Evolutionary conservation across 2,888 invertebrate genomes (phyloP), one percentile per base, ranked within the genome.

Genomic region (Yponomeuta malinellus): DNA sequence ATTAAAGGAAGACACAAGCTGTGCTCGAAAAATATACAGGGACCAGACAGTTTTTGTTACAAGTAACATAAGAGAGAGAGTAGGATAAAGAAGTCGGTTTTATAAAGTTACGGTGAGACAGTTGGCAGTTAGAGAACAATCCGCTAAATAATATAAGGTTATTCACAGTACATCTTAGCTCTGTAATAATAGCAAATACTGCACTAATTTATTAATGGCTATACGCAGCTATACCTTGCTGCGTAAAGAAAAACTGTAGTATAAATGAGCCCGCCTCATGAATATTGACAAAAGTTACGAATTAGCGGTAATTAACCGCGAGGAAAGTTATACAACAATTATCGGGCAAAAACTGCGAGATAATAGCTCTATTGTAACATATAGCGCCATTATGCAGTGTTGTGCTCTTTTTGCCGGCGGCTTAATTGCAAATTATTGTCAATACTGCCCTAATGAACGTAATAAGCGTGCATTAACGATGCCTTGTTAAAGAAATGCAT

Each of bases 321-420:
- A 78, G 85, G 83, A 79, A 78, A 78, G 76, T 73, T 74, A 74
- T 76, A 79, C 78, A 78, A 73, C 78, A 75, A 80, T 83, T 82
- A 82, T 70, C 72, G 71, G 68, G 76, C 76, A 82, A 83, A 83
- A 83, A 81, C 73, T 74, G 75, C 77, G 74, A 75, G 74, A 78
- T 72, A 84, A 88, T 81, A 79, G 77, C 83, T 81, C 79, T 83
- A 86, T 86, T 86, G 84, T 80, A 83, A 84, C 78, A 75, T 81
- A 87, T 84, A 79, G 75, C 72, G 75, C 74, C 79, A 76, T 78
- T 73, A 76, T 71, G 48, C 6, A 4, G 68, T 23, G n/a, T 48
- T 23, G 15, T n/a, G 12, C 29, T 37, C 43, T 69, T 69, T 69
- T 69, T 69, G 68, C 29, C 31, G 48, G 37, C 29, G n/a, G 29